These are phyloP conservation scores for Allobates femoralis DNA, from an alignment of 2,797 vertebrate genomes.

Conservation along the genomic window DNA sequence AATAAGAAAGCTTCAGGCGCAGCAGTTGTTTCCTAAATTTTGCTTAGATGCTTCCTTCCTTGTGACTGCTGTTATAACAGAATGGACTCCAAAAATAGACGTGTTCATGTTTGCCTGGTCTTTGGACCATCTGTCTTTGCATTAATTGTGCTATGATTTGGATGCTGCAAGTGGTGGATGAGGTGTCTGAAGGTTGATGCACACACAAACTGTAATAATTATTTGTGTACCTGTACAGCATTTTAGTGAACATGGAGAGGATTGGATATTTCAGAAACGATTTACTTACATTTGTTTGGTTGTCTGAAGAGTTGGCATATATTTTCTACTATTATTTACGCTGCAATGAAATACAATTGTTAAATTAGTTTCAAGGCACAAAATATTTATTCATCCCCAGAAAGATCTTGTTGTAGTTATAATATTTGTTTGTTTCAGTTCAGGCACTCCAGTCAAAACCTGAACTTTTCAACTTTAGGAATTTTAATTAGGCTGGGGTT, in stretches of 20 bases:
- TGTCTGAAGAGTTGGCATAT: not conserved
- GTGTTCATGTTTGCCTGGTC: slow-evolving; percentile 37
- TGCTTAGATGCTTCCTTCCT: not conserved
- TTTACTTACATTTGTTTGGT: slow-evolving; percentile 1
- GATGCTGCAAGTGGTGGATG: slow-evolving; percentile 40
- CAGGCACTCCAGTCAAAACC: too few relatives aligned
- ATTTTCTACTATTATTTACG: not conserved
- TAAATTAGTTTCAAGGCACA: not conserved
- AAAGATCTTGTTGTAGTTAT: not conserved
- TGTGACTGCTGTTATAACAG: slow-evolving; percentile 39
- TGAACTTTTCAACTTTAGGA: too few relatives aligned
- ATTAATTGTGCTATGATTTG: slow-evolving; percentile 53
- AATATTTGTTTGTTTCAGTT: too few relatives aligned
- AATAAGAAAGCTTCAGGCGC: not conserved
- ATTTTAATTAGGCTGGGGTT: too few relatives aligned
- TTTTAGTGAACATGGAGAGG: not conserved
- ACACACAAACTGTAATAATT: slow-evolving; percentile 54
- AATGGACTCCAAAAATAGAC: slow-evolving; percentile 51
- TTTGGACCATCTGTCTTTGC: slow-evolving; percentile 53
- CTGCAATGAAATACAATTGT: not conserved
- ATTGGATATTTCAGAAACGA: not conserved
- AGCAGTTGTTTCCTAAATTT: not conserved
- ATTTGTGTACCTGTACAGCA: slow-evolving; percentile 5
- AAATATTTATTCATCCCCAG: not conserved
- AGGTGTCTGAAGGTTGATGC: slow-evolving; percentile 43